Evolutionary conservation across 2,888 invertebrate genomes (phyloP).

Genomic region (Rotaria magnacalcarata): DNA sequence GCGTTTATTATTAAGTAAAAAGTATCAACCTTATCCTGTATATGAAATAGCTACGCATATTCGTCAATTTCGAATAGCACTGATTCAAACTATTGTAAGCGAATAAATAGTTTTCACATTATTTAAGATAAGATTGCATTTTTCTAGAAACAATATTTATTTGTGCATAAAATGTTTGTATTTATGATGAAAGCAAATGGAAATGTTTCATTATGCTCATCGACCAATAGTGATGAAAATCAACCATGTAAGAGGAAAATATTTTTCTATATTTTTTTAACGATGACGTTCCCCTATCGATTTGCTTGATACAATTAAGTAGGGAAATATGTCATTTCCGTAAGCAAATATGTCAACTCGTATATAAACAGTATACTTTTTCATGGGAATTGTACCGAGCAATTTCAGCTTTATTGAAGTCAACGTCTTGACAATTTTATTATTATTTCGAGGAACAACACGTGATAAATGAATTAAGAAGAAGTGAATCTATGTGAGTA

Average conservation of each 20-base stretch:
- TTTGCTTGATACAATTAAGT: neutral
- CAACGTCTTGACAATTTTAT: too few relatives aligned
- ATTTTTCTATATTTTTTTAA: too few relatives aligned
- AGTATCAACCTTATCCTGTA: neutral
- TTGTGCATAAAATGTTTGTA: slow-evolving; percentile 34
- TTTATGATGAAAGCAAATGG: neutral
- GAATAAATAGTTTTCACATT: neutral
- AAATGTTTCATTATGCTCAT: neutral
- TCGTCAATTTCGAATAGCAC: slow-evolving; percentile 26
- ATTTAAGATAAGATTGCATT: neutral
- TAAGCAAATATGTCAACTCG: too few relatives aligned
- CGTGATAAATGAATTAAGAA: too few relatives aligned
- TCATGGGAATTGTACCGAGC: too few relatives aligned
- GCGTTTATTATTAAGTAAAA: slow-evolving; percentile 16
- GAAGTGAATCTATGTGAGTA: too few relatives aligned
- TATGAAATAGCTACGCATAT: slow-evolving; percentile 9
- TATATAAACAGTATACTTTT: too few relatives aligned
- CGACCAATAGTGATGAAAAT: neutral
- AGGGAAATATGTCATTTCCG: too few relatives aligned
- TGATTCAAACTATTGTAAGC: slow-evolving; percentile 28
- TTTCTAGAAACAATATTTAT: slow-evolving; percentile 21
- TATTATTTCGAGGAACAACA: too few relatives aligned
- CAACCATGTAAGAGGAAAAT: neutral
- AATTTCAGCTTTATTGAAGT: too few relatives aligned
- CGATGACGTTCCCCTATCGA: neutral